Evolutionary conservation across 2,888 invertebrate species (phyloP), one percentile per base, ranked within the genome.

Genomic region (Trichogramma evanescens): DNA sequence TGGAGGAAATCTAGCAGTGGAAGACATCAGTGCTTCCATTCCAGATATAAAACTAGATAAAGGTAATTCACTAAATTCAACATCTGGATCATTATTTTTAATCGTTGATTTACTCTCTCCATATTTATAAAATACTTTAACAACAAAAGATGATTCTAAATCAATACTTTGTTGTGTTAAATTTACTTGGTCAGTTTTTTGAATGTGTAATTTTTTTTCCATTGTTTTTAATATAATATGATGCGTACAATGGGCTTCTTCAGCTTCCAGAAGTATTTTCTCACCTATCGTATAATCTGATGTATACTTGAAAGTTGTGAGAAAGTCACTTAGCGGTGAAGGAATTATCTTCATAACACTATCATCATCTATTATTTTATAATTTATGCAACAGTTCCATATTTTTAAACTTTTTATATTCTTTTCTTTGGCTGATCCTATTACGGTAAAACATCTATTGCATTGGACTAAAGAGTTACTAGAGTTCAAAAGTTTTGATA

Each of bases 121-220:
- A 61, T 74, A 74, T 50, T 71, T 72, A 48, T 76, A 78, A 52
- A 77, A 67, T 41, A 76, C 70, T 69, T 77, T 77, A 13, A 70
- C 68, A 40, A 72, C 74, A 10, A 61, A 66, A 42, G 59, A 65
- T 39, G 66, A 60, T 54, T 66, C 62, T 41, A 76, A 65, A 55
- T 54, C 60, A 42, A 73, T 53, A 5, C 54, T 59, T 54, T 66
- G 59, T 58, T 45, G 42, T 39, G 66, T 56, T n/a, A 42, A 50
- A 39, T 54, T 54, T 41, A 53, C 50, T 45, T 54, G 50, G 42
- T 64, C 52, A 44, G 63, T 52, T 7, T 67, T 69, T 7, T 76
- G 66, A 57, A 77, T 57, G 63, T 71, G 68, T 42, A 77, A 66
- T 59, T 72, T 68, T 65, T 67, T 66, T 56, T 76, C 76, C 71